These are phyloP conservation scores for Xyrauchen texanus DNA, from an alignment of 2,113 vertebrate genomes.

Conservation along the genomic window DNA sequence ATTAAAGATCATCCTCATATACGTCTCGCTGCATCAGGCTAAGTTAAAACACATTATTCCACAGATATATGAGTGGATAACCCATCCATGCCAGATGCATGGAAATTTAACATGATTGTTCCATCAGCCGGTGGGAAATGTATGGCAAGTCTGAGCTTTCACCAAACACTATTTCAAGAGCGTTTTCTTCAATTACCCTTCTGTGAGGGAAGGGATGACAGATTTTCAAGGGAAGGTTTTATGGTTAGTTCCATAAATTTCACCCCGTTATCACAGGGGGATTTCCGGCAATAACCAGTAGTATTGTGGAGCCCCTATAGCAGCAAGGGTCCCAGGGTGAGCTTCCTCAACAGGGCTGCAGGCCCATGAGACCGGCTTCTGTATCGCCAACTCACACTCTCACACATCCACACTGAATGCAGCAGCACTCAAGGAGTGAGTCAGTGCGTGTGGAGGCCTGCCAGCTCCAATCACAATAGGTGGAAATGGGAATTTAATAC, in stretches of 20 bases:
- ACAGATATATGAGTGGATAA: conserved; percentile 27
- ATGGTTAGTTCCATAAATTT: not conserved
- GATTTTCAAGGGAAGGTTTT: conserved; percentile 22
- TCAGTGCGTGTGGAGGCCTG: conserved; percentile 73
- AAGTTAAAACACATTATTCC: conserved; percentile 52
- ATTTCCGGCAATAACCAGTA: conserved; percentile 45
- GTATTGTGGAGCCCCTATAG: conserved; percentile 45
- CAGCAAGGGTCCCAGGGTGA: conserved; percentile 45
- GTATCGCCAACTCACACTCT: not conserved
- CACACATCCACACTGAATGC: conserved; percentile 19
- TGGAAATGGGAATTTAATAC: conserved; percentile 81
- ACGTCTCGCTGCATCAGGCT: not conserved
- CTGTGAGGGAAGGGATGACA: conserved; percentile 40
- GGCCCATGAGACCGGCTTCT: conserved; percentile 24
- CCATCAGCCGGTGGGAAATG: conserved; percentile 40
- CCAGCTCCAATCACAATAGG: conserved; percentile 76
- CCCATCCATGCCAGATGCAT: conserved; percentile 29
- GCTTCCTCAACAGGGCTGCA: conserved; percentile 39
- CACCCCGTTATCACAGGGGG: conserved; percentile 59
- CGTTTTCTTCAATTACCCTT: not conserved
- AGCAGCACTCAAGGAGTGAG: conserved; percentile 54
- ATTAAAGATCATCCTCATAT: too few species aligned
- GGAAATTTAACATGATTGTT: conserved; percentile 39
- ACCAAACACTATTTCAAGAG: conserved; percentile 45
- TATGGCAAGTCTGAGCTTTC: conserved; percentile 50